phyloP scores from a whole-genome alignment of 2,797 vertebrate species.

The Rhabdomys pumilio region DNA sequence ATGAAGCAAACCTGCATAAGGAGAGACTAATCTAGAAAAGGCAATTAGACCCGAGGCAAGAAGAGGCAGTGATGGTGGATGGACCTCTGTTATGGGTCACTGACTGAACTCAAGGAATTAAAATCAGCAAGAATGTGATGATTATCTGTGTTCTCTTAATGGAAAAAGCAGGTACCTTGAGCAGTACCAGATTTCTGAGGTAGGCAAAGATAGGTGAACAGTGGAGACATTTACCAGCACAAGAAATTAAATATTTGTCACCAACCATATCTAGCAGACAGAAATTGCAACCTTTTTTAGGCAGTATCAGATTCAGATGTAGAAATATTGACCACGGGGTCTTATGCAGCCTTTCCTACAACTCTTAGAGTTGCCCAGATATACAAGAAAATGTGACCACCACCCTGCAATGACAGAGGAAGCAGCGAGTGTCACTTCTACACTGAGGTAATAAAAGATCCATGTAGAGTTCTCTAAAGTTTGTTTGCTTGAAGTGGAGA shows the following conservation, averaged over 20 bases:
- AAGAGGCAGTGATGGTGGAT: not conserved
- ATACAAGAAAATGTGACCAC: not conserved
- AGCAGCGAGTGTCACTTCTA: not conserved
- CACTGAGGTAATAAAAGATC: not conserved
- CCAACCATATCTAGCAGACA: not conserved
- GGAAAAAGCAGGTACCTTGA: not conserved
- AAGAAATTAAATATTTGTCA: not conserved
- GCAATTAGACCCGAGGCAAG: not conserved
- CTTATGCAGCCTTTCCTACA: not conserved
- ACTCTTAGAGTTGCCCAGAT: not conserved
- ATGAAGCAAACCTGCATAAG: not conserved
- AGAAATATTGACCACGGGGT: not conserved
- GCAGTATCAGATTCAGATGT: not conserved
- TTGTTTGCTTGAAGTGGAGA: conserved; percentile 5
- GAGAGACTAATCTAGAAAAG: not conserved
- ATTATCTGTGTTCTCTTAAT: not conserved
- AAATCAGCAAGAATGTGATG: not conserved
- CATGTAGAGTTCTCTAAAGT: not conserved
- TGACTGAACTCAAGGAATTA: not conserved
- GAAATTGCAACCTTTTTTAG: not conserved
- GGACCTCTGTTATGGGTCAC: not conserved
- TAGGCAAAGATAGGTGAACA: not conserved
- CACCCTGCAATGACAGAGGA: not conserved
- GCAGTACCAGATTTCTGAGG: not conserved
- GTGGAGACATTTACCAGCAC: too few species aligned